Evolutionary conservation across 2,113 vertebrate genomes (phyloP), one percentile per base, ranked within the genome.

Genomic region (Chlorodrepanis virens): DNA sequence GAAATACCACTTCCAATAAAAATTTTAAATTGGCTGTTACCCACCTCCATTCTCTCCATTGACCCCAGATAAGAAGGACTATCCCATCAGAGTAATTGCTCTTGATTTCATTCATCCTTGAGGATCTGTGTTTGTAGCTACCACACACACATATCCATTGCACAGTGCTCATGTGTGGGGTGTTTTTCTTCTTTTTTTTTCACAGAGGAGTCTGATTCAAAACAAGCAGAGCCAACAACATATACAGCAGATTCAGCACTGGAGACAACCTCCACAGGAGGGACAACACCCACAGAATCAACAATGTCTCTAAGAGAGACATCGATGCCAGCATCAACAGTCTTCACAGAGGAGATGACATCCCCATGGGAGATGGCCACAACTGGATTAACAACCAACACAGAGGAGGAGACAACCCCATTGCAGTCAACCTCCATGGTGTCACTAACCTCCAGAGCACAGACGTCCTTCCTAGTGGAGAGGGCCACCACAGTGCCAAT

Each of bases 391-490:
- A 52, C 14, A 2, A 21, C 18, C 14, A 23, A 0, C 5, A 5
- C 12, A 45, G 3, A 2, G 14, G 23, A 59, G 29, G 6, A 0
- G 0, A 33, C 11, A 8, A 6, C 5, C 16, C 4, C 4, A 28
- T 3, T 0, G 0, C 37, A 31, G 31, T 15, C 1, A 1, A 3
- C 8, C 5, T 12, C 2, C 9, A 4, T 1, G 27, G 4, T 2
- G 10, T 2, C 4, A 24, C 8, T 3, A 3, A 2, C 47, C 21
- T 1, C 39, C 8, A 1, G 4, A 21, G 9, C 11, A 29, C 33
- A 61, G 14, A 14, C 0, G 0, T 12, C 18, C 18, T 53, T 11
- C 21, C 12, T 3, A 14, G 5, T 0, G 11, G 27, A 61, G 28
- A 12, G 12, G 23, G 4, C 12, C 28, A 18, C 11, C 45, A 25